Evolutionary conservation across 1,140 invertebrate species (phyloP).

Genomic region (Drosophila grimshawi): DNA sequence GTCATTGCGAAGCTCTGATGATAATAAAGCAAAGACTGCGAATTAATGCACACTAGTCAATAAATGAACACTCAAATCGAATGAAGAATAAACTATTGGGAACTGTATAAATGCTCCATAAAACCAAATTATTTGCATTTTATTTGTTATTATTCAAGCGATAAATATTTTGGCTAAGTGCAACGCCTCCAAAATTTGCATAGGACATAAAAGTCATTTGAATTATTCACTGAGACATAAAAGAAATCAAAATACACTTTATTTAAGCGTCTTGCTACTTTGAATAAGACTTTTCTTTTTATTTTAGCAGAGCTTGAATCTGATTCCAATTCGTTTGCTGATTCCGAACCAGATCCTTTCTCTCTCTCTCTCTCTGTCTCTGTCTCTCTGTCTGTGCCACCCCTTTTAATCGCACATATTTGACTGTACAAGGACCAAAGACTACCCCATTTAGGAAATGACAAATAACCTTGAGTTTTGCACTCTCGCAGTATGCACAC

Average conservation of each 20-base stretch:
- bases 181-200: no score
- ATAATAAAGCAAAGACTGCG: slow-evolving; percentile 33
- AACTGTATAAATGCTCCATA: background rate
- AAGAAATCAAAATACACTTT: no score
- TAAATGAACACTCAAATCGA: slow-evolving; percentile 10
- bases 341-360: slow-evolving; percentile 17
- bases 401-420: background rate
- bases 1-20: slow-evolving; percentile 48
- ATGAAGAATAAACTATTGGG: slow-evolving; percentile 1
- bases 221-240: no score
- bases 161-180: no score
- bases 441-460: slow-evolving; percentile 31
- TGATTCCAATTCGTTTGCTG: slow-evolving; percentile 21
- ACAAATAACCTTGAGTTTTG: slow-evolving; percentile 27
- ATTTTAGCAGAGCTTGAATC: slow-evolving; percentile 1
- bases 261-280: no score
- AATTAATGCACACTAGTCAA: slow-evolving; percentile 1
- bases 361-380: background rate
- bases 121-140: background rate
- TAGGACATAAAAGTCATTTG: no score
- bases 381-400: slow-evolving; percentile 3
- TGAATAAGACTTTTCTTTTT: background rate
- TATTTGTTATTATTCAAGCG: background rate
- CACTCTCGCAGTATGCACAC: slow-evolving; percentile 16
- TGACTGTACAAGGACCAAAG: background rate